Base-by-base conservation (phyloP, 1,140 invertebrate species). In the Papilio polytes region DNA sequence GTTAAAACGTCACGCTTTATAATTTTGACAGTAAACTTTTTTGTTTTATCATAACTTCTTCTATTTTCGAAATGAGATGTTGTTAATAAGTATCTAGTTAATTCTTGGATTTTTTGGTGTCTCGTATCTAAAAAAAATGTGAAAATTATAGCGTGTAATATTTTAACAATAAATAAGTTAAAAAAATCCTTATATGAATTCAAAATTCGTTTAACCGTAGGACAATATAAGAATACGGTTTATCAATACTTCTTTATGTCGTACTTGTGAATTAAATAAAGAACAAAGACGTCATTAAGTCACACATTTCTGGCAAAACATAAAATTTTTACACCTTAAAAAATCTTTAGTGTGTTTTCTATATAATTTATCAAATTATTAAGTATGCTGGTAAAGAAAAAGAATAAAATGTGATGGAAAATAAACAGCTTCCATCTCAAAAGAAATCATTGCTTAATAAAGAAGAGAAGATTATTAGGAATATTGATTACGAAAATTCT, bases 331-430 rank as follows among this genome's bases (percentile, higher is more conserved):
- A 81, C 83, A 81, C 85, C 81, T 46, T 82, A 46, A 81, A 80
- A 79, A 77, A 31, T 89, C 89, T 88, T 90, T 90, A 86, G 88
- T 81, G 78, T 82, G 76, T 82, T 83, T 10, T 22, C 70, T 48
- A 80, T 66, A 78, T 81, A 79, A 83, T 85, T 83, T 78, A 72
- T 81, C 78, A 82, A 74, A 79, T 85, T 82, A 82, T 80, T 86
- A 92, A 93, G 83, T 93, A 94, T 94, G 92, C 87, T 89, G 78
- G 87, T 70, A 84, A 56, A 92, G 87, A 85, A 93, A 85, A 84
- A 92, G 89, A 92, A 90, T 90, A 88, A 88, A 87, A 90, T 92
- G 93, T 94, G 86, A 94, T 94, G 93, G 93, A 94, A 92, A 90
- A 89, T 93, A 93, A 92, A 86, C 87, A 90, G 82, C 85, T 83